These are phyloP conservation scores for Cyrtorhinus lividipennis DNA, from an alignment of 1,140 invertebrate genomes.

Conservation along the genomic window DNA sequence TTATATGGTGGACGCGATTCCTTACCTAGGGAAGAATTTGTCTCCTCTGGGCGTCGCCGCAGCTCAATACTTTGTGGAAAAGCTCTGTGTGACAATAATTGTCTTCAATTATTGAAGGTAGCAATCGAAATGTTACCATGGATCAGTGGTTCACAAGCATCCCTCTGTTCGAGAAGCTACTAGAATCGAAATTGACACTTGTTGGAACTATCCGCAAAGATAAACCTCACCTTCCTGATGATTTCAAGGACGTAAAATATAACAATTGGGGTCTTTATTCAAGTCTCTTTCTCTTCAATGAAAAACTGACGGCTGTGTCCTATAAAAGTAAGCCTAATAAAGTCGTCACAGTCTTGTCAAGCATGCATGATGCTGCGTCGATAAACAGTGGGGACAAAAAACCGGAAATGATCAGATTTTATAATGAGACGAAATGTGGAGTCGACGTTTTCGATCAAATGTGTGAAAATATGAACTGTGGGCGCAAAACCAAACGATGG, in stretches of 20 bases:
- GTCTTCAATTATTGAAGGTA: constrained; percentile 15
- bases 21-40: constrained; percentile 23
- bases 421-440: constrained; percentile 28
- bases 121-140: constrained; percentile 30
- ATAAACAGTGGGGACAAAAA: constrained; percentile 21
- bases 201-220: constrained; percentile 20
- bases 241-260: constrained; percentile 19
- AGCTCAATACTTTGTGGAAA: constrained; percentile 17
- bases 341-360: constrained; percentile 26
- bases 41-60: background rate
- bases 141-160: constrained; percentile 33
- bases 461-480: background rate
- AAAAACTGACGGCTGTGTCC: constrained; percentile 21
- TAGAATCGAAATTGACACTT: constrained; percentile 23
- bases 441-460: constrained; percentile 28
- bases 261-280: constrained; percentile 20
- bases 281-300: constrained; percentile 22
- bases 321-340: constrained; percentile 24
- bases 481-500: constrained; percentile 14
- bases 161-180: constrained; percentile 24
- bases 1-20: constrained; percentile 24
- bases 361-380: constrained; percentile 26
- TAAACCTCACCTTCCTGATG: constrained; percentile 21
- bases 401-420: constrained; percentile 25
- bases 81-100: too few species aligned